A percentile compares a stretch with the other conserved stretches of the same genome.
Evolutionary conservation across 2,113 vertebrate genomes (phyloP).

Genomic region (Chaetura pelagica): DNA sequence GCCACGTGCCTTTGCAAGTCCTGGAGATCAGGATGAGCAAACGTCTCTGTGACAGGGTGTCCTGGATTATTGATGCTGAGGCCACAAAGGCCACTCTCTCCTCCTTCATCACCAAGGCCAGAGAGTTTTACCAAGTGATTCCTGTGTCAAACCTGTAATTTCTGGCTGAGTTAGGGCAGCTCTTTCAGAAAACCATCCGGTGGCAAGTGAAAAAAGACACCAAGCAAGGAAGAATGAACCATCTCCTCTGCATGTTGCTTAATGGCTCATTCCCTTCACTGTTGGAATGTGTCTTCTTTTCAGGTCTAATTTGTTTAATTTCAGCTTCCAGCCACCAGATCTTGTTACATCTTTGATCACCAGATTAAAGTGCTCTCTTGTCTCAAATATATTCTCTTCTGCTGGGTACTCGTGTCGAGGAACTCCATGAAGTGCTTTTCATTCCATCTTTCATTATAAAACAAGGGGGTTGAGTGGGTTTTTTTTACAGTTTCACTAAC

Average conservation of each 20-base stretch:
- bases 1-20: background rate
- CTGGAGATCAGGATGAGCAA: background rate
- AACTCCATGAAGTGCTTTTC: constrained; percentile 25
- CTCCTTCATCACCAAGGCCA: background rate
- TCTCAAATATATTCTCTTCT: constrained; percentile 34
- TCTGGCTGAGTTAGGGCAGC: background rate
- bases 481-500: background rate
- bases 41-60: background rate
- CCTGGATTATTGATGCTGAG: background rate
- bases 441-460: constrained; percentile 13
- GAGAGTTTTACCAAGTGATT: background rate
- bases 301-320: constrained; percentile 52
- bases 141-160: background rate
- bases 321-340: constrained; percentile 36
- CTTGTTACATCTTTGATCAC: constrained; percentile 35
- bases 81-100: background rate
- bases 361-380: constrained; percentile 51
- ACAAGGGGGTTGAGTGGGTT: background rate
- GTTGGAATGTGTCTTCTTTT: constrained; percentile 14
- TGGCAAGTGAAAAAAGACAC: background rate
- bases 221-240: background rate
- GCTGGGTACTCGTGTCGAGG: constrained; percentile 15
- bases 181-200: background rate
- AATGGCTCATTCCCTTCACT: background rate
- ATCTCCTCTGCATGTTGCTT: background rate